Conservation (phyloP, 2,113 vertebrate species). For the Synchiropus splendidus region DNA sequence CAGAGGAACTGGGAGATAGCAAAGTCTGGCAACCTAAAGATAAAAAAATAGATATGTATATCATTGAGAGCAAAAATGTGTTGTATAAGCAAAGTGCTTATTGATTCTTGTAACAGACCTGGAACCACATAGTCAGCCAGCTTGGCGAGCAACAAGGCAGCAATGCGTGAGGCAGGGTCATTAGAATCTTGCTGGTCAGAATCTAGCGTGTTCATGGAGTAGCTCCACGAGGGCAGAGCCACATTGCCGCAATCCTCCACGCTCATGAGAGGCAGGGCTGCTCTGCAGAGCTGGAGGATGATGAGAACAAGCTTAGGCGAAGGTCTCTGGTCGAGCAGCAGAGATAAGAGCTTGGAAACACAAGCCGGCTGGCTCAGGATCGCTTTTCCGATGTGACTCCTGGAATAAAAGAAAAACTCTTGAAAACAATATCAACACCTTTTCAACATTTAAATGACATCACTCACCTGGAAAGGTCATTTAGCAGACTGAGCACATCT, state of each 20-base stretch:
- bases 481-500: conserved; percentile 93
- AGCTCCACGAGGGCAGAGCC: conserved; percentile 93
- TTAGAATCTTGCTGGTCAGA: conserved; percentile 87
- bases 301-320: conserved; percentile 96
- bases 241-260: conserved; percentile 96
- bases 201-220: conserved; percentile 84
- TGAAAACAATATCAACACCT: not conserved
- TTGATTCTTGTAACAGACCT: conserved; percentile 63
- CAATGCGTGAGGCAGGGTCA: conserved; percentile 93
- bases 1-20: conserved; percentile 91
- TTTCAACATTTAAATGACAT: not conserved
- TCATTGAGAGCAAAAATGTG: too few species aligned
- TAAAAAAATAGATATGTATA: not conserved
- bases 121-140: conserved; percentile 96
- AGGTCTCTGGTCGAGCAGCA: conserved; percentile 91
- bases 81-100: not conserved
- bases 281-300: conserved; percentile 91
- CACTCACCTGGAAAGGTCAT: conserved; percentile 87
- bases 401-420: conserved; percentile 38
- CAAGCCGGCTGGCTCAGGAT: conserved; percentile 97
- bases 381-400: conserved; percentile 97
- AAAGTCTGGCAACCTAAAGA: conserved; percentile 86
- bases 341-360: conserved; percentile 94
- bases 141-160: conserved; percentile 86
- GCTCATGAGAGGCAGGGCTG: conserved; percentile 93